These are phyloP conservation scores for Aethina tumida DNA, from an alignment of 1,140 invertebrate species.

Conservation along the genomic window DNA sequence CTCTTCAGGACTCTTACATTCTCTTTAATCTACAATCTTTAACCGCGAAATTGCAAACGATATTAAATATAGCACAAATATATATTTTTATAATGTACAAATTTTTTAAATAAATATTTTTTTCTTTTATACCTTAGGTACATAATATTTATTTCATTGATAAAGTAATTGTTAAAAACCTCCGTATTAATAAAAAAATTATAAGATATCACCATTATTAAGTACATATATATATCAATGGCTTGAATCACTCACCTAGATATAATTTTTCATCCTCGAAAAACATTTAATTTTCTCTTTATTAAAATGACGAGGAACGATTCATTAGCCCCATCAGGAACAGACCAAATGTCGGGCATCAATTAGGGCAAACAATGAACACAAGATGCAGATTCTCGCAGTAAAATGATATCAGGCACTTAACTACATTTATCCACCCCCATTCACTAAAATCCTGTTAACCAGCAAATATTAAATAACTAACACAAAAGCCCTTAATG, in stretches of 20 bases:
- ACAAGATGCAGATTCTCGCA: conserved; percentile 18
- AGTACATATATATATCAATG: background rate
- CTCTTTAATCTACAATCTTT: background rate
- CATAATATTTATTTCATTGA: too few relatives aligned
- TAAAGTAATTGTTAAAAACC: too few relatives aligned
- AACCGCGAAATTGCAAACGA: background rate
- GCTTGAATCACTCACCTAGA: conserved; percentile 7
- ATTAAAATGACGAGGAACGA: conserved; percentile 1
- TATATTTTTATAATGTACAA: conserved; percentile 1
- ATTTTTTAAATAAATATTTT: too few relatives aligned
- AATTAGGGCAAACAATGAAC: conserved; percentile 19
- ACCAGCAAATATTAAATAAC: conserved; percentile 33
- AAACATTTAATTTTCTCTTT: too few relatives aligned
- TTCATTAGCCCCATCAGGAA: conserved; percentile 11
- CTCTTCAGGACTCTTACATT: conserved; percentile 14
- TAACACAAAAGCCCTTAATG: conserved; percentile 33
- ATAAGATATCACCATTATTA: background rate
- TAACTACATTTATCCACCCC: conserved; percentile 26
- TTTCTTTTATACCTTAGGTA: too few relatives aligned
- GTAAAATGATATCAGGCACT: conserved; percentile 28
- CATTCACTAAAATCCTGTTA: conserved; percentile 26
- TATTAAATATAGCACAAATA: background rate
- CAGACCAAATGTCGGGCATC: conserved; percentile 12
- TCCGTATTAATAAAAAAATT: too few relatives aligned
- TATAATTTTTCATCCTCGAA: conserved; percentile 11